phyloP scores from a whole-genome alignment of 1,140 invertebrate species.

The Idris sp. region DNA sequence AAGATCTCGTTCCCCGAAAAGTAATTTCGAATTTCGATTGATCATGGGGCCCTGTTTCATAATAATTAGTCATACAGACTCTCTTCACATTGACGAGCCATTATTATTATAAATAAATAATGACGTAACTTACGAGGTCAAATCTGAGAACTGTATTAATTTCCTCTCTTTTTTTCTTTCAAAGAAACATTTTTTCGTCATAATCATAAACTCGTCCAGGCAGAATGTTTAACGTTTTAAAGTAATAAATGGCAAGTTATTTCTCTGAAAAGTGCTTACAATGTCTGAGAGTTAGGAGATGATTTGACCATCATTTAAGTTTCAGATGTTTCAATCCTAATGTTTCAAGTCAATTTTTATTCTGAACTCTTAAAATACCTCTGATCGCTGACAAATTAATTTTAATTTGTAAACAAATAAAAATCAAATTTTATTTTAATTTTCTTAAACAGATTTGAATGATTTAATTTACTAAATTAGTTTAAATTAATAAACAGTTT shows the following conservation, averaged over 20 bases:
- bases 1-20: constrained; percentile 52
- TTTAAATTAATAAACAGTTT: no score
- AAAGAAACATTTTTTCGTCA: constrained; percentile 42
- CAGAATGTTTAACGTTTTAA: constrained; percentile 44
- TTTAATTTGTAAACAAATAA: no score
- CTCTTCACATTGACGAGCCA: constrained; percentile 49
- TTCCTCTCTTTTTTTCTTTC: constrained; percentile 15
- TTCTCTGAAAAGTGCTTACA: constrained; percentile 41
- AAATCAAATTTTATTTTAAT: no score
- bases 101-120: constrained; percentile 55
- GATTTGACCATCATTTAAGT: constrained; percentile 17
- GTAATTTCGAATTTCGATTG: constrained; percentile 31
- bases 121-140: constrained; percentile 49
- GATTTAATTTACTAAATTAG: no score
- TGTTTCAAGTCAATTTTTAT: no score
- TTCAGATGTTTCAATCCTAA: constrained; percentile 42
- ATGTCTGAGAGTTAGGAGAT: constrained; percentile 7
- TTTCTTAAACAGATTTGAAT: no score
- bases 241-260: constrained; percentile 28
- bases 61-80: constrained; percentile 54
- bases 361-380: no score
- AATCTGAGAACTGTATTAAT: constrained; percentile 31
- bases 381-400: no score
- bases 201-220: constrained; percentile 46
- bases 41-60: constrained; percentile 43